These are phyloP conservation scores for Aricia artaxerxes DNA, from an alignment of 2,888 invertebrate genomes.

Conservation along the genomic window DNA sequence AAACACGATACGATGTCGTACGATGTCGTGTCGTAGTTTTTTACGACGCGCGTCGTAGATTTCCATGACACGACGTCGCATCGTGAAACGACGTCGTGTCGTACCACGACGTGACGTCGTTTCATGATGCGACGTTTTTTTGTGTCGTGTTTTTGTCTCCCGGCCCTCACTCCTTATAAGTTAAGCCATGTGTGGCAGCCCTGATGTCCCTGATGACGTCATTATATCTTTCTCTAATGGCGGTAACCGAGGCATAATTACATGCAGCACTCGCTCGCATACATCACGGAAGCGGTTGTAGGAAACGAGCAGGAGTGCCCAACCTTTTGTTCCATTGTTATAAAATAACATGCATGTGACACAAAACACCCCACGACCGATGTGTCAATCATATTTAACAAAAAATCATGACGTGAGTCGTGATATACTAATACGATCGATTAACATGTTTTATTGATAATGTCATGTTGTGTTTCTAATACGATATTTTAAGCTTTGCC, in stretches of 20 bases:
- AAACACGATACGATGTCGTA: too few relatives aligned
- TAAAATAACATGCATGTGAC: slow-evolving; percentile 38
- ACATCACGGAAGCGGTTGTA: slow-evolving; percentile 48
- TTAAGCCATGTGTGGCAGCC: background rate
- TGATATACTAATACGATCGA: background rate
- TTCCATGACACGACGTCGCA: too few relatives aligned
- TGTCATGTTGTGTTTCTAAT: background rate
- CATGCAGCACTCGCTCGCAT: slow-evolving; percentile 13
- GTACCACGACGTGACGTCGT: too few relatives aligned
- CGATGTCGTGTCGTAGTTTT: too few relatives aligned
- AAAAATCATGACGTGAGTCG: slow-evolving; percentile 17
- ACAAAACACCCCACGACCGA: slow-evolving; percentile 37
- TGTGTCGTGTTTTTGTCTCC: too few relatives aligned
- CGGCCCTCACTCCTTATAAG: too few relatives aligned
- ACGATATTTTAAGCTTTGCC: background rate
- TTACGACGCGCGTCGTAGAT: too few relatives aligned
- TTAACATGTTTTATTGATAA: slow-evolving; percentile 6
- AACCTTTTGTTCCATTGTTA: slow-evolving; percentile 56
- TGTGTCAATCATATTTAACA: slow-evolving; percentile 52
- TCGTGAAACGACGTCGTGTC: too few relatives aligned
- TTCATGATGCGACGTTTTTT: too few relatives aligned
- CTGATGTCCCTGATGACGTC: slow-evolving; percentile 31
- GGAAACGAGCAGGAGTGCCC: slow-evolving; percentile 48
- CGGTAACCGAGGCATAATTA: slow-evolving; percentile 23
- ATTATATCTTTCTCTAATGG: slow-evolving; percentile 29